Percentiles rank a stretch among this genome's conserved stretches.
phyloP scores from a whole-genome alignment of 2,797 vertebrate genomes.

The Sebastes matsubarae region DNA sequence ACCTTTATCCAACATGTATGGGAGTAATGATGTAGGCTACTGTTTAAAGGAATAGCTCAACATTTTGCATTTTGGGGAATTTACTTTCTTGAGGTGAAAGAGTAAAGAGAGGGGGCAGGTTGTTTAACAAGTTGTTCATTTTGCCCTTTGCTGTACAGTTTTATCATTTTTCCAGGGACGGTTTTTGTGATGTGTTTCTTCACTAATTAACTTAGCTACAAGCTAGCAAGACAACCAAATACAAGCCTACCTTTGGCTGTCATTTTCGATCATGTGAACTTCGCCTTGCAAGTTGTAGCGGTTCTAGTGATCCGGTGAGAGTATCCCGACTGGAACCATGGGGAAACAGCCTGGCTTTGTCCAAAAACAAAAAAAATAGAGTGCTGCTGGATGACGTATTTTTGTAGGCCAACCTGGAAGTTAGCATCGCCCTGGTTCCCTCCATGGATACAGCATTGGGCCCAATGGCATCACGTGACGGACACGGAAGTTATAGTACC shows the following conservation, averaged over 20 bases:
- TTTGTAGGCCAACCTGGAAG: no score
- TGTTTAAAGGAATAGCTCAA: background rate
- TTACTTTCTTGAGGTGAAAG: background rate
- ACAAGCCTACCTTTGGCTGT: background rate
- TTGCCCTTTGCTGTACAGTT: background rate
- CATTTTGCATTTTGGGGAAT: background rate
- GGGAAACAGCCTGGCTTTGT: background rate
- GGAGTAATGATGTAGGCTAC: background rate
- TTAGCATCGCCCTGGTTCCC: no score
- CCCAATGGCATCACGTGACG: no score
- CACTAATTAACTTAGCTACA: background rate
- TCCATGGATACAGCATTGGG: no score
- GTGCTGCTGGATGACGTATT: no score
- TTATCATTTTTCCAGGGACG: background rate
- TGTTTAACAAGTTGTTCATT: background rate
- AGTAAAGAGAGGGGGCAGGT: background rate
- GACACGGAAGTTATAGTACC: no score
- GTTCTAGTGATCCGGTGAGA: background rate
- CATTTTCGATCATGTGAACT: background rate
- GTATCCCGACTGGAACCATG: background rate
- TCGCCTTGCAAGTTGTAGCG: background rate
- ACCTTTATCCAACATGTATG: background rate
- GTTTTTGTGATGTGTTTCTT: background rate
- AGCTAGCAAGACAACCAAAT: background rate
- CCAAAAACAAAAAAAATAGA: background rate